phyloP scores from a whole-genome alignment of 2,888 invertebrate species.

The Argyra leucocephala region DNA sequence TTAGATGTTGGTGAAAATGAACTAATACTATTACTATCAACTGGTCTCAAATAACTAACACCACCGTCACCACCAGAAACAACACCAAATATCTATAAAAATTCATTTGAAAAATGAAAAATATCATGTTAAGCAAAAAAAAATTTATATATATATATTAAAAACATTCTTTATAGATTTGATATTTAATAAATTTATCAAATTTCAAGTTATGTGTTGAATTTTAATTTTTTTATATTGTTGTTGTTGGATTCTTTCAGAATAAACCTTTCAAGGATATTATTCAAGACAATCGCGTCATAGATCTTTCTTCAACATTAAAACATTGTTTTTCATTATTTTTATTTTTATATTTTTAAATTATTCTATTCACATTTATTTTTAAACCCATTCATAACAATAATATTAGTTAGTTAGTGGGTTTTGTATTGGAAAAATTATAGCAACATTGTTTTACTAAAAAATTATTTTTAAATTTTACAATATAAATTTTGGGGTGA shows the following conservation, averaged over 20 bases:
- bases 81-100: conserved; percentile 55
- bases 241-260: background rate
- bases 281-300: background rate
- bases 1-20: background rate
- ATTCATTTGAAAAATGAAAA: background rate
- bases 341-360: background rate
- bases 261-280: background rate
- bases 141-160: background rate
- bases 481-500: no score
- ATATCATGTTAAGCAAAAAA: background rate
- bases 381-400: background rate
- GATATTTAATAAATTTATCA: background rate
- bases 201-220: background rate
- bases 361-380: background rate
- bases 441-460: no score
- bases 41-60: conserved; percentile 62
- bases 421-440: no score
- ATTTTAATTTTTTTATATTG: background rate
- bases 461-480: no score
- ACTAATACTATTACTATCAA: conserved; percentile 44
- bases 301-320: background rate
- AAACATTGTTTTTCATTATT: no score
- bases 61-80: conserved; percentile 61
- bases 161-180: background rate
- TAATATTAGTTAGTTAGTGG: background rate